Evolutionary conservation across 2,113 vertebrate genomes (phyloP), one percentile per base, ranked within the genome.

Genomic region (Hucho hucho): DNA sequence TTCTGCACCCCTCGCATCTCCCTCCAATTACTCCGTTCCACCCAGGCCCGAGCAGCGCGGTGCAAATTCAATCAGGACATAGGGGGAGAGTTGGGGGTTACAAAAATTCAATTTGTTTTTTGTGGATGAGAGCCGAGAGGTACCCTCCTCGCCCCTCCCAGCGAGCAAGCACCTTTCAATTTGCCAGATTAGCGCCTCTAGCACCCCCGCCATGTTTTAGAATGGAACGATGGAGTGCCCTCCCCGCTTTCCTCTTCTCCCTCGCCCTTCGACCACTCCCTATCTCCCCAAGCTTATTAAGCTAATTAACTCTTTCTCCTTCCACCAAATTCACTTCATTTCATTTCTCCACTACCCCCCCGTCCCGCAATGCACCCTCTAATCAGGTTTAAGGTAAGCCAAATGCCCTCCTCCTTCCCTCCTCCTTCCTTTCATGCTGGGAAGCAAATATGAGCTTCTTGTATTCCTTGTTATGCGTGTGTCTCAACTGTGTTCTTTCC

Each of bases 141-240:
- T 80, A 80, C 49, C 47, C 69, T 18, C 26, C 67, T 79, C 76
- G 83, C 81, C 82, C 81, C 84, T 84, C 78, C 75, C 73, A 78
- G 79, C 37, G n/a, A 86, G 83, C 29, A 22, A 86, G 83, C 81
- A 83, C 75, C 83, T 88, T 91, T 90, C 89, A 90, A 90, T 93
- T 91, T 91, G 76, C 79, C 79, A 91, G 91, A 93, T 93, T 92
- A 91, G 82, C 79, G 69, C 84, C 83, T 84, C 79, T 68, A 88
- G 88, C 86, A 43, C 84, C 81, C 73, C 81, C 85, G 83, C 79
- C 80, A 78, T 87, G 84, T 91, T 83, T 78, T 74, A 68, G 76
- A 90, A 81, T 81, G 73, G 56, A 70, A 72, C 70, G 3, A 73
- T 83, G 75, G 66, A 69, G 75, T 49, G 75, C 69, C 77, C 16